phyloP scores from a whole-genome alignment of 2,113 vertebrate genomes.

The Colius striatus region DNA sequence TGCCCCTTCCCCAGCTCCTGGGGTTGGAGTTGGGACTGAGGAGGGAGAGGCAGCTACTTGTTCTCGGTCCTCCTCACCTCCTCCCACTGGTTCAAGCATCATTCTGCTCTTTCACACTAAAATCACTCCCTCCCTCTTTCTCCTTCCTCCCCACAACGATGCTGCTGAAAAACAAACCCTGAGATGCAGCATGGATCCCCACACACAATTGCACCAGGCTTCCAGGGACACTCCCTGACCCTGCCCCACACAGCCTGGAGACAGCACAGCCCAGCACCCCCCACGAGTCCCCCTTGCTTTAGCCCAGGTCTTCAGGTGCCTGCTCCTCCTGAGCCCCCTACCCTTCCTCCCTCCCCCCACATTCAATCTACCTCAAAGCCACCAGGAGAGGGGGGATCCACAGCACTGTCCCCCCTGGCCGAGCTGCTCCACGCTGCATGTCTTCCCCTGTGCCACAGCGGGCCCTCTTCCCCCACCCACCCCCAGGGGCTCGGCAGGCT shows the following conservation, averaged over 20 bases:
- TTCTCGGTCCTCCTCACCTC: not conserved
- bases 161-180: not conserved
- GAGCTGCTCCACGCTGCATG: not conserved
- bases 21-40: not conserved
- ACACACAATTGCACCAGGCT: not conserved
- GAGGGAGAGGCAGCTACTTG: not conserved
- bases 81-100: not conserved
- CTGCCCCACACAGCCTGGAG: no score
- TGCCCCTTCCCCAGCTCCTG: not conserved
- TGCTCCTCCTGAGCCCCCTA: not conserved
- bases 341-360: not conserved
- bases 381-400: not conserved
- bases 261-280: not conserved
- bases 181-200: not conserved
- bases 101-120: not conserved
- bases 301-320: not conserved
- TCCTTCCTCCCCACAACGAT: not conserved
- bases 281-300: not conserved
- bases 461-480: not conserved
- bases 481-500: not conserved
- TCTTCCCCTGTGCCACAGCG: not conserved
- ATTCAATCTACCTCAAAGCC: conserved; percentile 78
- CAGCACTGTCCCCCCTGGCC: not conserved
- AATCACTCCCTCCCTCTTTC: not conserved
- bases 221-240: no score